Conservation (phyloP, 2,888 invertebrate species). For the Dichetophora obliterata region DNA sequence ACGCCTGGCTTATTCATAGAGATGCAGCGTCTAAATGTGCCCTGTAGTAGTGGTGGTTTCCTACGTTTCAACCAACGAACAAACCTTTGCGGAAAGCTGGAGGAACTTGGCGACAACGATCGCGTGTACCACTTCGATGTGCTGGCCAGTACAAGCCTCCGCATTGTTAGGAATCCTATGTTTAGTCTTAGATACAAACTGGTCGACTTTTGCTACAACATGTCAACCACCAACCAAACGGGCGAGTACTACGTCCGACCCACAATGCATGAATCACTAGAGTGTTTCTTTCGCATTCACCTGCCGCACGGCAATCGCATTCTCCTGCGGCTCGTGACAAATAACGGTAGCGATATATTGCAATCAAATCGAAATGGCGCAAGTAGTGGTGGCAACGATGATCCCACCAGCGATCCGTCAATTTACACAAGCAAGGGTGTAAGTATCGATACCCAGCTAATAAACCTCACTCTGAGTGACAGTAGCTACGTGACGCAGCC, state of each 20-base stretch:
- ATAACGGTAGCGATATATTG: slow-evolving; percentile 55
- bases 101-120: slow-evolving; percentile 75
- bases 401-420: slow-evolving; percentile 43
- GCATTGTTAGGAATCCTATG: slow-evolving; percentile 76
- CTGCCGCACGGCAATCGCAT: slow-evolving; percentile 80
- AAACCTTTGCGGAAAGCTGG: slow-evolving; percentile 77
- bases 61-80: slow-evolving; percentile 73
- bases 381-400: slow-evolving; percentile 5
- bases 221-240: slow-evolving; percentile 76
- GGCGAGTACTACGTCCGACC: slow-evolving; percentile 76
- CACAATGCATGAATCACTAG: slow-evolving; percentile 72
- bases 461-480: slow-evolving; percentile 54
- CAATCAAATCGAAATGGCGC: slow-evolving; percentile 37
- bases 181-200: slow-evolving; percentile 77
- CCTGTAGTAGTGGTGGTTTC: slow-evolving; percentile 75
- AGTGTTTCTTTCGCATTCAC: slow-evolving; percentile 79
- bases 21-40: slow-evolving; percentile 78
- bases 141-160: slow-evolving; percentile 71
- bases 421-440: slow-evolving; percentile 54
- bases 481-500: slow-evolving; percentile 33
- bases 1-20: slow-evolving; percentile 75
- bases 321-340: slow-evolving; percentile 72
- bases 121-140: slow-evolving; percentile 75
- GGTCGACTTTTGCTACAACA: slow-evolving; percentile 81
- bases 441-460: slow-evolving; percentile 54